Evolutionary conservation across 2,113 vertebrate species (phyloP), one percentile per base, ranked within the genome.

Genomic region (Perca schrenkii): DNA sequence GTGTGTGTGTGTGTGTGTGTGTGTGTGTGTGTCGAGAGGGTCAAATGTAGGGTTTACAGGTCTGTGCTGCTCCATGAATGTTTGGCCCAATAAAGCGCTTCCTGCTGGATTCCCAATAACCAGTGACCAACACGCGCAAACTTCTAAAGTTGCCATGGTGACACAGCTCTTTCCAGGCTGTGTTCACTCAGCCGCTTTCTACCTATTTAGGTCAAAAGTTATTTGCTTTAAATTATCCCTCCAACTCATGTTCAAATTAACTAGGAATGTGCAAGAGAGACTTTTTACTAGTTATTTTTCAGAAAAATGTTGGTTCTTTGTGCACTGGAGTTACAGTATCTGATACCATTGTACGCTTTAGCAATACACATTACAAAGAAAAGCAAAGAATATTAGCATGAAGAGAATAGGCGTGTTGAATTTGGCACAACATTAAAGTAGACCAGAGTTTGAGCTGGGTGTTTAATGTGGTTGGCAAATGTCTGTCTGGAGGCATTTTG

Each of bases 71-170:
- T 86, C 60, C 50, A 50, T 47, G 68, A 89, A 80, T 57, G 77
- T 67, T 62, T 14, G 80, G 70, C 77, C 88, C 85, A 84, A 91
- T 91, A 92, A 91, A 94, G 67, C 73, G 56, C 88, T 93, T 94
- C 85, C 88, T 93, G 88, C 63, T 84, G 73, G 87, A 94, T 84
- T 72, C 79, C 82, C 65, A 85, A 85, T 78, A 86, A 91, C 56
- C 60, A 79, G 53, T 88, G 50, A 91, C 89, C 81, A 86, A 57
- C 68, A 57, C 19, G 2, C 62, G 62, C 19, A 77, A 80, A 85
- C 64, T 50, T 83, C 82, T 85, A 40, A 72, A 47, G 86, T 88
- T 53, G 36, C 89, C 81, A 88, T 87, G 80, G 90, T 58, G 64
- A 88, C 81, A n/a, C n/a, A 8, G 61, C 25, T 66, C 61, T 77